These are phyloP conservation scores for Plutomurus gul DNA, from an alignment of 1,140 invertebrate species.

Conservation along the genomic window DNA sequence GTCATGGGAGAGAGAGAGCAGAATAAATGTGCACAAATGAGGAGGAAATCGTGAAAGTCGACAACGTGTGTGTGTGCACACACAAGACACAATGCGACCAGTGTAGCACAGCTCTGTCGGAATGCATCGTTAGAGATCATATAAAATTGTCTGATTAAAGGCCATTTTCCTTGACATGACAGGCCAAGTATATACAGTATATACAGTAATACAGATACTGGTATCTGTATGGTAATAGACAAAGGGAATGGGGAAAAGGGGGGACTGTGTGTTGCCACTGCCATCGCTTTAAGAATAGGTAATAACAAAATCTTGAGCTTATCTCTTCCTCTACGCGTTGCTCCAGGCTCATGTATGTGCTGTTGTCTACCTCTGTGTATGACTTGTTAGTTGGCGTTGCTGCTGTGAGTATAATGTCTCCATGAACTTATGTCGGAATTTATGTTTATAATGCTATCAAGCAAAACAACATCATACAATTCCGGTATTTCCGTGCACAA, in stretches of 20 bases:
- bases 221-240: too few species aligned
- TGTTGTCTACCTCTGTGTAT: neutral
- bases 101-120: too few species aligned
- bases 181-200: neutral
- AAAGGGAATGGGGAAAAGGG: neutral
- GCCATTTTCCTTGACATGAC: neutral
- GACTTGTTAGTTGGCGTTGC: neutral
- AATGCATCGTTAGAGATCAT: neutral
- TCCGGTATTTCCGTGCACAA: neutral
- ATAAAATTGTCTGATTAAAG: constrained; percentile 24
- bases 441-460: neutral
- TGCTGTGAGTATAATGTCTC: constrained; percentile 6
- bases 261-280: too few species aligned
- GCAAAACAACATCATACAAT: neutral
- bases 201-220: neutral
- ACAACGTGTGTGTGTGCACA: too few species aligned
- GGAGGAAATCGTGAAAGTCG: constrained; percentile 5
- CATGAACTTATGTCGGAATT: constrained; percentile 13
- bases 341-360: neutral
- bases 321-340: neutral
- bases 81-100: too few species aligned
- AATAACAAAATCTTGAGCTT: constrained; percentile 3
- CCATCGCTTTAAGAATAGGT: neutral
- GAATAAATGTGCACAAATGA: constrained; percentile 23
- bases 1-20: constrained; percentile 7